These are phyloP conservation scores for Panulirus ornatus DNA, from an alignment of 1,140 invertebrate species.

Conservation along the genomic window DNA sequence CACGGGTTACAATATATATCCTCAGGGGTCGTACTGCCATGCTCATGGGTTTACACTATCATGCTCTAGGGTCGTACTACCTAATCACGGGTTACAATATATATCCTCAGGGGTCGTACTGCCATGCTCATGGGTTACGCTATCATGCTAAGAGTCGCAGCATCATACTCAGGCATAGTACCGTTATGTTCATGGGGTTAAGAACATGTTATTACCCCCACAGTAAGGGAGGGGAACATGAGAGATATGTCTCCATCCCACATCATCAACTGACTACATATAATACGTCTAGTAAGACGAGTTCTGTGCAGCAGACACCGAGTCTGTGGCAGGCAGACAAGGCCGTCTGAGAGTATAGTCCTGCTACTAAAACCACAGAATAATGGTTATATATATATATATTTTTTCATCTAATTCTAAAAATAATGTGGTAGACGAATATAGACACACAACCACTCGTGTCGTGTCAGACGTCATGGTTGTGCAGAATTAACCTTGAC, in stretches of 20 bases:
- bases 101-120: too few species aligned
- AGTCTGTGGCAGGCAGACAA: neutral
- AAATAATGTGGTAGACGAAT: neutral
- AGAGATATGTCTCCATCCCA: neutral
- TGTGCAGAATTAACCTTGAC: neutral
- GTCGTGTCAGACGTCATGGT: neutral
- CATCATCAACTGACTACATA: neutral
- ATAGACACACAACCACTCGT: neutral
- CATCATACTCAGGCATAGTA: too few species aligned
- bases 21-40: too few species aligned
- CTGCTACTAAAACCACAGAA: slow-evolving; percentile 1
- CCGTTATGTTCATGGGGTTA: too few species aligned
- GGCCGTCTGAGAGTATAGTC: neutral
- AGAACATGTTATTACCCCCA: neutral
- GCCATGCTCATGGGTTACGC: too few species aligned
- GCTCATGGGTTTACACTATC: too few species aligned
- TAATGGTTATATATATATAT: slow-evolving; percentile 31
- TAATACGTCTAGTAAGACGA: neutral
- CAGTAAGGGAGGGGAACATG: neutral
- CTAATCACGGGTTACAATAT: too few species aligned
- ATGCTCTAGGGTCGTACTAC: too few species aligned
- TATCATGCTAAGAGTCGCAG: too few species aligned
- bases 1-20: too few species aligned
- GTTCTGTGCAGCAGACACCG: neutral
- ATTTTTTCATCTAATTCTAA: neutral